A percentile compares a stretch with the other conserved stretches of the same genome.
Evolutionary conservation across 2,888 invertebrate species (phyloP).

Genomic region (Lutraria lutraria): DNA sequence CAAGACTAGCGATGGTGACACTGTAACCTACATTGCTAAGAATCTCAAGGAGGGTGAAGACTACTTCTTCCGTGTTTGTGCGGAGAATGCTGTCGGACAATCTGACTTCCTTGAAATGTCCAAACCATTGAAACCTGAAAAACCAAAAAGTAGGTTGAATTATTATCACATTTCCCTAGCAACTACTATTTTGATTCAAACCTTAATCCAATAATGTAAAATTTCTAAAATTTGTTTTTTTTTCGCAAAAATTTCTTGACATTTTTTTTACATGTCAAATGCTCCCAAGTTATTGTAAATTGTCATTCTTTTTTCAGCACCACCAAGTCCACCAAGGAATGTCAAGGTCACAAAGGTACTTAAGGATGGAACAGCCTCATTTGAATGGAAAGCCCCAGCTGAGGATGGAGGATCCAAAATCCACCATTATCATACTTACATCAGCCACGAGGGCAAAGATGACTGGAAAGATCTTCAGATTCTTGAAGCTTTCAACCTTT

Average conservation of each 20-base stretch:
- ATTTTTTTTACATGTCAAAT: too few species aligned
- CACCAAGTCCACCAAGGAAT: constrained; percentile 79
- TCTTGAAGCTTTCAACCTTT: constrained; percentile 76
- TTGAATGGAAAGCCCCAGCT: constrained; percentile 86
- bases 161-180: background rate
- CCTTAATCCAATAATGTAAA: too few species aligned
- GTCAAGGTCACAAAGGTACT: constrained; percentile 75
- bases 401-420: constrained; percentile 84
- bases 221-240: too few species aligned
- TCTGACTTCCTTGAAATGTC: constrained; percentile 90
- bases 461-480: constrained; percentile 78
- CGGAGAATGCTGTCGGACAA: constrained; percentile 94
- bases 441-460: constrained; percentile 73
- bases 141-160: constrained; percentile 81
- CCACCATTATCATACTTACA: constrained; percentile 81
- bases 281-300: too few species aligned
- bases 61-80: constrained; percentile 95
- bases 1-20: constrained; percentile 87
- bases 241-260: too few species aligned
- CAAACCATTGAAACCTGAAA: constrained; percentile 79
- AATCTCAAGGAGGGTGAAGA: constrained; percentile 93
- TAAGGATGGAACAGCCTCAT: constrained; percentile 73
- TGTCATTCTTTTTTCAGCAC: constrained; percentile 69
- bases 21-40: constrained; percentile 71
- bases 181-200: too few species aligned